Evolutionary conservation across 1,140 invertebrate genomes (phyloP).

Genomic region (Papilio polytes): DNA sequence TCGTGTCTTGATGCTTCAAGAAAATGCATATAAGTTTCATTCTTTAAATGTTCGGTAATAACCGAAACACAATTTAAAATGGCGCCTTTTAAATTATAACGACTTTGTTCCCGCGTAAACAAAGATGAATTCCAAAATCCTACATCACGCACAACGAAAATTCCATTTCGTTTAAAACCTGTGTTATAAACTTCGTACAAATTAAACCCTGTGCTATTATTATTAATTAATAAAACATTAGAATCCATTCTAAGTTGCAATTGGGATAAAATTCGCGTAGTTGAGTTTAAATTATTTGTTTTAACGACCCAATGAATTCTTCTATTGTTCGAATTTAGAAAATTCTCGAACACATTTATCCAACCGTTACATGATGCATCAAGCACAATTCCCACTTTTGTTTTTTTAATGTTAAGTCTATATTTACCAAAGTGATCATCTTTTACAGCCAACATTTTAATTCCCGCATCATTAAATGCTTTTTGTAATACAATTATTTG

Average conservation of each 20-base stretch:
- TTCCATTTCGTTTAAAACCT: conserved; percentile 57
- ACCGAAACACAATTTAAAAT: conserved; percentile 37
- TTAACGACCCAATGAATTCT: conserved; percentile 55
- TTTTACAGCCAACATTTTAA: conserved; percentile 40
- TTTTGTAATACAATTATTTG: conserved; percentile 47
- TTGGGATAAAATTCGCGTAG: conserved; percentile 47
- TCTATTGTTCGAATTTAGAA: conserved; percentile 39
- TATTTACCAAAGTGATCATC: conserved; percentile 31
- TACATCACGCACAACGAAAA: conserved; percentile 50
- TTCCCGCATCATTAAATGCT: conserved; percentile 47
- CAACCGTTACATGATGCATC: conserved; percentile 60
- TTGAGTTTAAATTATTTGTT: conserved; percentile 49
- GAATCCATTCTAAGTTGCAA: conserved; percentile 63
- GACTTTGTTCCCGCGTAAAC: conserved; percentile 40
- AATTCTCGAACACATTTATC: conserved; percentile 45
- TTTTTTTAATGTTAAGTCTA: conserved; percentile 20
- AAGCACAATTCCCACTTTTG: conserved; percentile 57
- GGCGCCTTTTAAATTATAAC: conserved; percentile 36
- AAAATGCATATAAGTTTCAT: conserved; percentile 36
- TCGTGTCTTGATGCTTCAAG: conserved; percentile 37
- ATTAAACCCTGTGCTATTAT: conserved; percentile 39
- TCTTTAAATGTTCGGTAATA: conserved; percentile 37
- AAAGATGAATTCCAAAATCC: conserved; percentile 56
- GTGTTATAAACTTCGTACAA: conserved; percentile 66
- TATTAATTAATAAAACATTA: conserved; percentile 57